Evolutionary conservation across 2,888 invertebrate genomes (phyloP), one percentile per base, ranked within the genome.

Genomic region (Pharmacophagus antenor): DNA sequence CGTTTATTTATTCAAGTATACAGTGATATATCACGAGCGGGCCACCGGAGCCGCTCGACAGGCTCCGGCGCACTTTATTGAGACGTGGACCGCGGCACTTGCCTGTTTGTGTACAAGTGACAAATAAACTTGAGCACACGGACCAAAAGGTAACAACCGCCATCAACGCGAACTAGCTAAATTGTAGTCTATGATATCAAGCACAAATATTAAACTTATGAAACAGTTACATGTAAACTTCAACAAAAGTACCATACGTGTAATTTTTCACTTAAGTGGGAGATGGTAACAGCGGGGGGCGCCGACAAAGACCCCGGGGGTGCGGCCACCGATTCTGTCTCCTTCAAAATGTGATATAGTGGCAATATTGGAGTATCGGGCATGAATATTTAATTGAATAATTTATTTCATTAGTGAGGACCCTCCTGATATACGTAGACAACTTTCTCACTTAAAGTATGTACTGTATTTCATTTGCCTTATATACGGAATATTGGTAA

Each of bases 281-380:
- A 76, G 77, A 72, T 64, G 68, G 53, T 63, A 76, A 56, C 85
- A 67, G 73, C 84, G 76, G 88, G 88, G 84, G 84, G 80, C 77
- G 74, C 88, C 88, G 87, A 84, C 88, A 88, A 88, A 87, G 88
- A 67, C 78, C 82, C 81, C 82, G 66, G 83, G 85, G 81, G 82
- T 63, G 77, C 76, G 69, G 71, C 82, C 76, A 77, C 82, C 70
- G 79, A 74, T 76, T 70, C 79, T 71, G 72, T 53, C 60, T 65
- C 63, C 46, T 58, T 62, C 74, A 74, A 63, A 62, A 74, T 71
- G 72, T 72, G 76, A 76, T 77, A 69, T 76, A 73, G 76, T 77
- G 74, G 81, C 82, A 76, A 77, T 75, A 75, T 74, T 73, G 72
- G 70, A 71, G 77, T 76, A 78, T 76, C 70, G 67, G 67, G 70